Percentiles rank a stretch among this genome's conserved stretches.
Conservation (phyloP, 2,888 invertebrate genomes). For the Chrysopilus asiliformis region DNA sequence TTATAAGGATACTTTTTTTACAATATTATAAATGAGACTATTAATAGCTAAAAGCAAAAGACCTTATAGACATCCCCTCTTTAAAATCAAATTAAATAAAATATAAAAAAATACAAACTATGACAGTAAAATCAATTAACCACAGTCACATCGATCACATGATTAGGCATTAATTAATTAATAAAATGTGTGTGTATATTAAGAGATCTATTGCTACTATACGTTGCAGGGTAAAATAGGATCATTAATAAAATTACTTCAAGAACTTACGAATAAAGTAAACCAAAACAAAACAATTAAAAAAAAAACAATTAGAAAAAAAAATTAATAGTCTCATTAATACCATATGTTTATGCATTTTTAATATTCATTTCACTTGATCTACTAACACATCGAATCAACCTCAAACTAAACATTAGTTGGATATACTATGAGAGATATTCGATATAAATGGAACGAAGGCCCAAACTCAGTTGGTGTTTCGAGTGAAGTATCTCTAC, state of each 20-base stretch:
- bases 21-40: slow-evolving; percentile 36
- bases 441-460: slow-evolving; percentile 95
- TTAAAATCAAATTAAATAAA: too few relatives aligned
- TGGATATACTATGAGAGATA: slow-evolving; percentile 97
- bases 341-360: slow-evolving; percentile 17
- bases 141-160: too few relatives aligned
- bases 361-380: slow-evolving; percentile 23
- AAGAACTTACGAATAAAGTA: slow-evolving; percentile 1
- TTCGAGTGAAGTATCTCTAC: slow-evolving; percentile 89
- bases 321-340: slow-evolving; percentile 31
- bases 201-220: too few relatives aligned
- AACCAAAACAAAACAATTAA: slow-evolving; percentile 9
- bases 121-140: too few relatives aligned
- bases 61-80: too few relatives aligned
- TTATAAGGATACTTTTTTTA: too few relatives aligned
- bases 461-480: slow-evolving; percentile 90
- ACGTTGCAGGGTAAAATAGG: too few relatives aligned
- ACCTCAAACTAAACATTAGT: slow-evolving; percentile 43
- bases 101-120: too few relatives aligned
- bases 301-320: slow-evolving; percentile 11
- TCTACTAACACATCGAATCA: slow-evolving; percentile 6
- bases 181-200: too few relatives aligned
- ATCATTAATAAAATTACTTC: slow-evolving; percentile 2
- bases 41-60: too few relatives aligned
- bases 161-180: too few relatives aligned